Conservation (phyloP, 2,113 vertebrate genomes). For the Corythoichthys intestinalis region DNA sequence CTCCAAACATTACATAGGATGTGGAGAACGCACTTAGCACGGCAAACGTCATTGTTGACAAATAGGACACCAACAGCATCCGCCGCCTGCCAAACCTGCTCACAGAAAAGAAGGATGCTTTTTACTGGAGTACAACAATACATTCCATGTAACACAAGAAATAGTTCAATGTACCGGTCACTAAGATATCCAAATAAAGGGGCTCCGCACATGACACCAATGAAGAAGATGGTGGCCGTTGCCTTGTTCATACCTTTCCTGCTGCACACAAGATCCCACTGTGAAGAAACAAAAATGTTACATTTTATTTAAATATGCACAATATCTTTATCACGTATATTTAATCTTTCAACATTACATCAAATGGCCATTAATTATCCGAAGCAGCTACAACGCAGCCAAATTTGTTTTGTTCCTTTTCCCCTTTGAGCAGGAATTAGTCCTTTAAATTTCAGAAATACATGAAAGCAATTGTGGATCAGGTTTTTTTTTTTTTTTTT, state of each 20-base stretch:
- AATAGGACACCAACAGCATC: constrained; percentile 66
- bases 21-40: constrained; percentile 65
- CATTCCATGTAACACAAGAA: background rate
- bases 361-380: too few species aligned
- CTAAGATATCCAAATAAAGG: constrained; percentile 79
- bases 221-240: constrained; percentile 81
- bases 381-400: too few species aligned
- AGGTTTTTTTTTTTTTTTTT: too few species aligned
- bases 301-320: background rate
- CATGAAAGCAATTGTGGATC: too few species aligned
- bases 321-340: too few species aligned
- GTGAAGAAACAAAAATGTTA: constrained; percentile 23
- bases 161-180: constrained; percentile 70
- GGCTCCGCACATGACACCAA: constrained; percentile 80
- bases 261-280: constrained; percentile 90
- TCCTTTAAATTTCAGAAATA: too few species aligned
- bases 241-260: constrained; percentile 79
- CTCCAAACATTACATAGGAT: constrained; percentile 64
- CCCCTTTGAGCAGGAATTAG: too few species aligned
- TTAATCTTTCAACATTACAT: too few species aligned
- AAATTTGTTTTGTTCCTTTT: too few species aligned
- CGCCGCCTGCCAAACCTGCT: constrained; percentile 68
- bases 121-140: background rate
- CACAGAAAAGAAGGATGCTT: constrained; percentile 5
- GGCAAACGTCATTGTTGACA: constrained; percentile 59